These are phyloP conservation scores for Melanaphis sacchari DNA, from an alignment of 1,140 invertebrate species.

Conservation along the genomic window DNA sequence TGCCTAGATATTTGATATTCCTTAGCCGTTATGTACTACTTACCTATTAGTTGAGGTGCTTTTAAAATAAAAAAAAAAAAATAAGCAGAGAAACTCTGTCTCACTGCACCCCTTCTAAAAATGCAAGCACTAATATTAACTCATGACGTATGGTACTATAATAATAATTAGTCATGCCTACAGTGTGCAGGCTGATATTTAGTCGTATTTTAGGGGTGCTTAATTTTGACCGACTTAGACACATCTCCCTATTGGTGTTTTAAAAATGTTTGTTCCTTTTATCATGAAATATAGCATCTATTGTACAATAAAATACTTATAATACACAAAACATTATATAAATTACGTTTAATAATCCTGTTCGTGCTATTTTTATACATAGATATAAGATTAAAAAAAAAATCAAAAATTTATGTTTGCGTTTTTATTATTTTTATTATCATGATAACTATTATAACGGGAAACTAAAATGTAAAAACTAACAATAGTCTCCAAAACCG, in stretches of 20 bases:
- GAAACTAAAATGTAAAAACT: neutral
- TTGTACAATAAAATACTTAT: neutral
- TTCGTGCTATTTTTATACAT: no score
- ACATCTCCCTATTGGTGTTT: neutral
- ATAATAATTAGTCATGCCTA: neutral
- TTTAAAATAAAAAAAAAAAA: neutral
- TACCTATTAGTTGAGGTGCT: neutral
- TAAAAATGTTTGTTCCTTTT: neutral
- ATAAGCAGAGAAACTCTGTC: neutral
- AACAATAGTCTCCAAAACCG: neutral
- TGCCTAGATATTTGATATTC: no score
- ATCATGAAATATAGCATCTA: neutral
- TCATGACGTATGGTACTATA: neutral
- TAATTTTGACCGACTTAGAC: neutral
- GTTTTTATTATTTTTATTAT: no score
- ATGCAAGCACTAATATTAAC: neutral
- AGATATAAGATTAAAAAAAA: no score
- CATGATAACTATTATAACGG: neutral
- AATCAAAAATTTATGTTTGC: no score
- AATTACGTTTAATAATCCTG: neutral
- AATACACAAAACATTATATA: neutral
- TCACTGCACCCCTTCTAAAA: neutral
- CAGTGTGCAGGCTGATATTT: neutral
- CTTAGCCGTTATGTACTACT: neutral
- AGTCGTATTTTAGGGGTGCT: neutral